Percentiles rank a stretch among this genome's conserved stretches.
phyloP scores from a whole-genome alignment of 1,140 invertebrate species.

The Neodiprion lecontei region DNA sequence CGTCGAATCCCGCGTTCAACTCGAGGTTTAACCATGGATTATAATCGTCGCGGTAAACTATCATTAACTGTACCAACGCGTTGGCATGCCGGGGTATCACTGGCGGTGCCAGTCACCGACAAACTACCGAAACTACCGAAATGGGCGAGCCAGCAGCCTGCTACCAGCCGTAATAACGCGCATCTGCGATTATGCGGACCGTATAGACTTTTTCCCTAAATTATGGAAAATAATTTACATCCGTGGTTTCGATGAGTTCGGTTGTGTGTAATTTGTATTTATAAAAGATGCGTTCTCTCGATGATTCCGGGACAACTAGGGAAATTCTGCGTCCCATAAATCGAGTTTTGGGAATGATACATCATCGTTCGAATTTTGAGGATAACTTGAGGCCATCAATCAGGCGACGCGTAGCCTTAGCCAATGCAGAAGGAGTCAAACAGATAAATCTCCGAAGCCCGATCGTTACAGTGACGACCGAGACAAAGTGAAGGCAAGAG shows the following conservation, averaged over 20 bases:
- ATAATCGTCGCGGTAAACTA: conserved; percentile 1
- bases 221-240: no score
- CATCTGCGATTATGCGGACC: no score
- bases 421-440: neutral
- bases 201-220: no score
- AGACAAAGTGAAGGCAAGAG: conserved; percentile 3
- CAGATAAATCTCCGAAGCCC: neutral
- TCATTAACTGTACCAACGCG: neutral
- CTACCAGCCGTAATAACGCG: no score
- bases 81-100: conserved; percentile 4
- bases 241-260: no score
- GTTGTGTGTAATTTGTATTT: no score
- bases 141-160: neutral
- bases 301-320: no score
- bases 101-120: conserved; percentile 8
- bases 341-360: no score
- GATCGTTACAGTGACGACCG: conserved; percentile 4
- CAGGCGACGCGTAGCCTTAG: neutral
- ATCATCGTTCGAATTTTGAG: no score
- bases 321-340: no score
- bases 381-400: neutral
- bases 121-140: neutral
- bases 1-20: no score
- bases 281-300: no score
- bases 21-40: neutral